These are phyloP conservation scores for Sturnus vulgaris DNA, from an alignment of 2,113 vertebrate species.

Conservation along the genomic window DNA sequence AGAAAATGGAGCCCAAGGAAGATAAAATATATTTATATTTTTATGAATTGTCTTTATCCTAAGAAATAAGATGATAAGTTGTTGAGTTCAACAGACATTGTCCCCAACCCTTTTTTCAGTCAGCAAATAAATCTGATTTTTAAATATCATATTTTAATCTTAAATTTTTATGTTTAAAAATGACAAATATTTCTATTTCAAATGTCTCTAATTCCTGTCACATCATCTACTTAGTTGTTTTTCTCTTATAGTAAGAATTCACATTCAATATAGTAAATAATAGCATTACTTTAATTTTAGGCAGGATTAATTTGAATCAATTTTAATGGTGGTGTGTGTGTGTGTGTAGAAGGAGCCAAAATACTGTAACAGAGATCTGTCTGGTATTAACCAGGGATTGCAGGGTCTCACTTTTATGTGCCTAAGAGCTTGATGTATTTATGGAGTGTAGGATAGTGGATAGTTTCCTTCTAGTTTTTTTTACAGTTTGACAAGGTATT, in stretches of 20 bases:
- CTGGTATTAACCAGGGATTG: background rate
- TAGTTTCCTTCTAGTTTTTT: slow-evolving; percentile 2
- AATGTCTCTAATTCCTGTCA: background rate
- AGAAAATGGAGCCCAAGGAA: background rate
- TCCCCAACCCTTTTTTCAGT: background rate
- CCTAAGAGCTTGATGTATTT: slow-evolving; percentile 5
- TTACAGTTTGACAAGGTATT: slow-evolving; percentile 28
- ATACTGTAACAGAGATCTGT: background rate
- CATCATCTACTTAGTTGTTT: background rate
- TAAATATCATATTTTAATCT: background rate
- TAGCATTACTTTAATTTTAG: background rate
- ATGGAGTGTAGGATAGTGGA: slow-evolving; percentile 36
- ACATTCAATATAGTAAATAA: background rate
- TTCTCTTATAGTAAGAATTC: background rate
- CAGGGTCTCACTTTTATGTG: slow-evolving; percentile 18
- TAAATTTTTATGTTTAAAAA: background rate
- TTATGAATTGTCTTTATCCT: background rate
- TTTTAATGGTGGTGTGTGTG: background rate
- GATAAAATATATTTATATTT: background rate
- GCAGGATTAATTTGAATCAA: background rate
- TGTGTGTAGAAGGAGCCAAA: background rate
- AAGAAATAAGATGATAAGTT: background rate
- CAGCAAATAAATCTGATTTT: background rate
- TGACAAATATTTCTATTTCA: background rate
- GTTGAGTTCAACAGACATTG: background rate